These are phyloP conservation scores for Drosophila equinoxialis DNA, from an alignment of 1,140 invertebrate genomes.

Conservation along the genomic window DNA sequence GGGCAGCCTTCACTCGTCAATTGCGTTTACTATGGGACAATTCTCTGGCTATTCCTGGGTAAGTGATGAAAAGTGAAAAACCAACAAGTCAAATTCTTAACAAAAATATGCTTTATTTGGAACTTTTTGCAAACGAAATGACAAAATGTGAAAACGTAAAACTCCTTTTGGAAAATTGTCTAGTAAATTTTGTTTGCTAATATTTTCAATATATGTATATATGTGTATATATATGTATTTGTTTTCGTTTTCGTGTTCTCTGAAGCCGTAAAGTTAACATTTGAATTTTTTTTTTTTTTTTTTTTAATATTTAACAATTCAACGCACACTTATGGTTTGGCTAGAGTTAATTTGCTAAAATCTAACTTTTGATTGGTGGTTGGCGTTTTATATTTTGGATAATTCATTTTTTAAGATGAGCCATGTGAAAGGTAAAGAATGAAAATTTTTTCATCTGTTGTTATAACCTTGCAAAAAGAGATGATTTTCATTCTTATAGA, in stretches of 20 bases:
- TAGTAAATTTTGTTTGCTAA: conserved; percentile 58
- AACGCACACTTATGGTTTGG: conserved; percentile 65
- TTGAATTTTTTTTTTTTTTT: conserved; percentile 46
- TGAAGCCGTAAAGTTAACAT: conserved; percentile 75
- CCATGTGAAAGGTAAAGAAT: conserved; percentile 19
- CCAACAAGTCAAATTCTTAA: conserved; percentile 38
- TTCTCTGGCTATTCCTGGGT: conserved; percentile 91
- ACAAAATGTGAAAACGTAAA: conserved; percentile 40
- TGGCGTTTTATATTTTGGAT: conserved; percentile 33
- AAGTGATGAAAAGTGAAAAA: conserved; percentile 86
- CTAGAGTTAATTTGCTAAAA: conserved; percentile 51
- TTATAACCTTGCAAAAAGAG: not conserved
- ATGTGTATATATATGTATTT: conserved; percentile 18
- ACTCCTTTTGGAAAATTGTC: conserved; percentile 42
- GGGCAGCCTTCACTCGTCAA: conserved; percentile 96
- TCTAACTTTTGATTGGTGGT: conserved; percentile 47
- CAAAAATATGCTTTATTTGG: conserved; percentile 76
- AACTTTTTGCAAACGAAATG: conserved; percentile 58
- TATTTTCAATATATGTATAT: conserved; percentile 8
- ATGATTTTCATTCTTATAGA: too few species aligned
- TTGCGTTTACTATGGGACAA: conserved; percentile 95
- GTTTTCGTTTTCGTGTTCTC: conserved; percentile 32
- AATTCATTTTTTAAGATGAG: conserved; percentile 23
- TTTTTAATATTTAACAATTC: conserved; percentile 64
- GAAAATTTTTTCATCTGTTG: not conserved